Evolutionary conservation across 2,113 vertebrate genomes (phyloP).

Genomic region (Oceanites oceanicus): DNA sequence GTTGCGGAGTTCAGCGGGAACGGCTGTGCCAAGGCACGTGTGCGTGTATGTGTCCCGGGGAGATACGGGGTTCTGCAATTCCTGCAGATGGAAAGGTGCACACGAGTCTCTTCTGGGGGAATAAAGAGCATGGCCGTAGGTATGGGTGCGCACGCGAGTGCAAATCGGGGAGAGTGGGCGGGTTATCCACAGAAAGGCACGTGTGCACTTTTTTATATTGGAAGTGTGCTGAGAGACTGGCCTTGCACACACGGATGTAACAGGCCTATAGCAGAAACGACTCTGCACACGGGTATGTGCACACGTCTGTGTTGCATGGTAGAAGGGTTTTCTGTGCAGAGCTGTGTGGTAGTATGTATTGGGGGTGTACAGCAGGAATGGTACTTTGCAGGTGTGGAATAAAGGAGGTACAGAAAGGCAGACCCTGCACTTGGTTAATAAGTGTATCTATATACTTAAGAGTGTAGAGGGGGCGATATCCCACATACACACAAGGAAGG

Average conservation of each 20-base stretch:
- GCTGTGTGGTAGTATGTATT: background rate
- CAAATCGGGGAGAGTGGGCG: fast-evolving
- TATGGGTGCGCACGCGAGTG: fast-evolving
- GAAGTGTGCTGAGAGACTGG: background rate
- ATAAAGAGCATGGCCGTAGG: fast-evolving
- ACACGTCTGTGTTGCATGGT: fast-evolving
- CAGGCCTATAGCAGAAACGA: background rate
- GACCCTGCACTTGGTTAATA: too few relatives aligned
- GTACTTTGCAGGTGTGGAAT: background rate
- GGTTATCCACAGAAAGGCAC: fast-evolving
- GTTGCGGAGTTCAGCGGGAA: fast-evolving
- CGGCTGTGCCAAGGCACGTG: fast-evolving
- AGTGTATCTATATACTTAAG: fast-evolving
- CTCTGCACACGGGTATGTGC: fast-evolving
- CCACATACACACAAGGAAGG: fast-evolving
- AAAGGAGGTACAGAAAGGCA: too few relatives aligned
- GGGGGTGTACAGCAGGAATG: background rate
- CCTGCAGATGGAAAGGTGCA: fast-evolving
- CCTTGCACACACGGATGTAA: fast-evolving
- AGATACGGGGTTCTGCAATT: fast-evolving
- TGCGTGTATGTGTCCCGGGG: fast-evolving
- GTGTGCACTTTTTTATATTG: fast-evolving
- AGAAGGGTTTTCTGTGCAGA: background rate
- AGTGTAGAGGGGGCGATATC: fast-evolving
- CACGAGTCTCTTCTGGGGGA: background rate